phyloP scores from a whole-genome alignment of 2,888 invertebrate genomes.

The Entomobrya multifasciata region DNA sequence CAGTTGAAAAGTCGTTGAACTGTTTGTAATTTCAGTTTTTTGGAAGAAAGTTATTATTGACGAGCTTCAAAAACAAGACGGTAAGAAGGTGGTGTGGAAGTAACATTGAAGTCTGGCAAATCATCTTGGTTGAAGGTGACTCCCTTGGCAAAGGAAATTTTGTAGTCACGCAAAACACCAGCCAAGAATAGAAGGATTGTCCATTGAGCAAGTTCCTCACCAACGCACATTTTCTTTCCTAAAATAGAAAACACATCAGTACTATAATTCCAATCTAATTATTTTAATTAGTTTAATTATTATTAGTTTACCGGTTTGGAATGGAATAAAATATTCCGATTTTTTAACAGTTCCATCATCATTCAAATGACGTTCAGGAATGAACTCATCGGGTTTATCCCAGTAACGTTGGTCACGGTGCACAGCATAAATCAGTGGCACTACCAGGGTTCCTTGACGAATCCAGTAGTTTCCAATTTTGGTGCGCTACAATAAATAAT shows the following conservation, averaged over 20 bases:
- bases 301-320: slow-evolving; percentile 87
- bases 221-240: slow-evolving; percentile 93
- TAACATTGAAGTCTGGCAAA: slow-evolving; percentile 70
- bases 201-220: slow-evolving; percentile 91
- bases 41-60: slow-evolving; percentile 13
- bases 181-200: slow-evolving; percentile 85
- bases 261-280: neutral
- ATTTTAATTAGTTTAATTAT: neutral
- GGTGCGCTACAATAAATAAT: slow-evolving; percentile 85
- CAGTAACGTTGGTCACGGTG: slow-evolving; percentile 95
- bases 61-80: slow-evolving; percentile 65
- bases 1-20: neutral
- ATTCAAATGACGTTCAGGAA: slow-evolving; percentile 91
- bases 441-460: slow-evolving; percentile 91
- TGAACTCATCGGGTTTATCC: slow-evolving; percentile 92
- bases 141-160: slow-evolving; percentile 81
- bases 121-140: slow-evolving; percentile 80
- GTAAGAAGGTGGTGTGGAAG: slow-evolving; percentile 60
- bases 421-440: slow-evolving; percentile 92
- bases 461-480: slow-evolving; percentile 90
- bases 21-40: neutral
- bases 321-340: slow-evolving; percentile 82
- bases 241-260: slow-evolving; percentile 19
- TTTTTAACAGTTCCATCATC: slow-evolving; percentile 82
- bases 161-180: slow-evolving; percentile 85